These are phyloP conservation scores for Pseudorectes ferrugineus DNA, from an alignment of 2,113 vertebrate genomes.

Conservation along the genomic window DNA sequence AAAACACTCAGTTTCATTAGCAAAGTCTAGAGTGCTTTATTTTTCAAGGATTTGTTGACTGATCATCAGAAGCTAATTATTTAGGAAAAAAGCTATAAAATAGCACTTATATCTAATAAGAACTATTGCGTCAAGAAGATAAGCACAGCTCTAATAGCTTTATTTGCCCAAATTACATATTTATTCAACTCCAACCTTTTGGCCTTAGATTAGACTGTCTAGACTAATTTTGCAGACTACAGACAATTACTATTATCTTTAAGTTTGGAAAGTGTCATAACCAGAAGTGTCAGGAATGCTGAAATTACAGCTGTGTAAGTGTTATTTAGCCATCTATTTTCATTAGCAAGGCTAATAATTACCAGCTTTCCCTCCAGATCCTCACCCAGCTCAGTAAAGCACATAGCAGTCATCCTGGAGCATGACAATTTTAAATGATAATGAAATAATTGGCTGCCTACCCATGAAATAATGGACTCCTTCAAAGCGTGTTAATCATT, in stretches of 20 bases:
- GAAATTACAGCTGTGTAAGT: background rate
- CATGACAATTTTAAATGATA: background rate
- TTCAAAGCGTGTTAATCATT: background rate
- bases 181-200: slow-evolving; percentile 23
- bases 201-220: slow-evolving; percentile 9
- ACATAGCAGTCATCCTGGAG: background rate
- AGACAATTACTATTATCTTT: background rate
- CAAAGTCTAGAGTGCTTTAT: background rate
- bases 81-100: slow-evolving; percentile 22
- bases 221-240: background rate
- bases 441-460: background rate
- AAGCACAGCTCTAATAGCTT: background rate
- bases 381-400: background rate
- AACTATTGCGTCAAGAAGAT: background rate
- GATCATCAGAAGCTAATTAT: slow-evolving; percentile 33
- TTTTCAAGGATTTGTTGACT: background rate
- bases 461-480: background rate
- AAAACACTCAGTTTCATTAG: background rate
- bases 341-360: background rate
- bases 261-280: background rate
- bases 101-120: background rate
- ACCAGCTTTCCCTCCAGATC: background rate
- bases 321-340: background rate
- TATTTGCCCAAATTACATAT: background rate
- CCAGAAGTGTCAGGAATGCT: background rate